A percentile compares a stretch with the other conserved stretches of the same genome.
Conservation (phyloP, 2,113 vertebrate genomes). For the Bufo bufo region DNA sequence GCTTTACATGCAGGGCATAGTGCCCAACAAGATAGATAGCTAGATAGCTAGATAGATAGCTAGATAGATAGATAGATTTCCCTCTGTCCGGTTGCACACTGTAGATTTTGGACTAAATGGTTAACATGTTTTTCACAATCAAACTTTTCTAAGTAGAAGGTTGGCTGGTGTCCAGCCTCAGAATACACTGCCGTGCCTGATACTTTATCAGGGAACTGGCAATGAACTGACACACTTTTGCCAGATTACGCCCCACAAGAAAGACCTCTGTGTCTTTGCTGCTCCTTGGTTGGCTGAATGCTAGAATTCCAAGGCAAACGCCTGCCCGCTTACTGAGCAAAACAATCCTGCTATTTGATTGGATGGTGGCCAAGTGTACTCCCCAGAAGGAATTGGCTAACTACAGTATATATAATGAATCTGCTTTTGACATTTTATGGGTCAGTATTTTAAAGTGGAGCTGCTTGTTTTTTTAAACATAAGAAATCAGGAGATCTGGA, state of each 20-base stretch:
- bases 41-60: neutral
- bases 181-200: slow-evolving; percentile 40
- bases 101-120: neutral
- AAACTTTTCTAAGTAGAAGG: slow-evolving; percentile 25
- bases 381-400: slow-evolving; percentile 29
- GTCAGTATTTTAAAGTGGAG: slow-evolving; percentile 34
- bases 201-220: slow-evolving; percentile 56
- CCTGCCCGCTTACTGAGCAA: slow-evolving; percentile 41
- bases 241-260: slow-evolving; percentile 48
- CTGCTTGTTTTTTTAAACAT: slow-evolving; percentile 39
- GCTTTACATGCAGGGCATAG: too few species aligned
- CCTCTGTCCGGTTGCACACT: neutral
- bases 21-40: neutral
- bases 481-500: neutral
- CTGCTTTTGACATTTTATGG: neutral
- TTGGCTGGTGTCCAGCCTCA: slow-evolving; percentile 30
- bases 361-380: slow-evolving; percentile 43
- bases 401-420: slow-evolving; percentile 13
- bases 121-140: slow-evolving; percentile 54
- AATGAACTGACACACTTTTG: slow-evolving; percentile 39
- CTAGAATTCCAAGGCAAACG: slow-evolving; percentile 42
- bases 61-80: neutral
- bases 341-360: slow-evolving; percentile 52
- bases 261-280: slow-evolving; percentile 55
- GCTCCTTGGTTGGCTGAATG: slow-evolving; percentile 41